These are phyloP conservation scores for Sylvicola fuscatus DNA, from an alignment of 2,888 invertebrate species.

Conservation along the genomic window DNA sequence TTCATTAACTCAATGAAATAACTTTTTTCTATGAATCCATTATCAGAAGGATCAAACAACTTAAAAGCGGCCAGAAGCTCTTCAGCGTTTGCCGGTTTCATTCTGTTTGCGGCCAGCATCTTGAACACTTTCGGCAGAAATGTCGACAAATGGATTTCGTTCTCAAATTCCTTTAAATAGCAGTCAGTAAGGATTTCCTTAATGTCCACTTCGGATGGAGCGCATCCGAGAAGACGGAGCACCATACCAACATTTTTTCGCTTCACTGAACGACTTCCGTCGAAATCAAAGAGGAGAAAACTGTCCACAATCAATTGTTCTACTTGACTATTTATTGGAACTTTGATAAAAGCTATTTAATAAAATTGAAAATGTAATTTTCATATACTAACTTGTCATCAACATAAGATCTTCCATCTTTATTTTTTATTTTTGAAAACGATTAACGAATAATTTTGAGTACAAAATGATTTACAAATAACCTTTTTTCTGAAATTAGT, in stretches of 20 bases:
- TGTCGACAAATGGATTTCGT: not conserved
- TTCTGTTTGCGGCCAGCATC: not conserved
- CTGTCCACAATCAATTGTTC: slow-evolving; percentile 1
- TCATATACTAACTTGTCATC: too few relatives aligned
- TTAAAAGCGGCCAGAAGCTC: slow-evolving; percentile 2
- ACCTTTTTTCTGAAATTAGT: too few relatives aligned
- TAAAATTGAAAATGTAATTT: too few relatives aligned
- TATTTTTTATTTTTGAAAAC: too few relatives aligned
- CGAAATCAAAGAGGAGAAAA: slow-evolving; percentile 1
- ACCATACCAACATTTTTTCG: slow-evolving; percentile 1
- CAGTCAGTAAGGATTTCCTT: not conserved
- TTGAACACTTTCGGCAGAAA: not conserved
- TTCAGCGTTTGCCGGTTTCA: slow-evolving; percentile 1
- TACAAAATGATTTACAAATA: too few relatives aligned
- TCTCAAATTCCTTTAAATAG: not conserved
- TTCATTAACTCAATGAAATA: slow-evolving; percentile 2
- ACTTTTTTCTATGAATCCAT: slow-evolving; percentile 1
- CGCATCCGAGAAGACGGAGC: slow-evolving; percentile 4
- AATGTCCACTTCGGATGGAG: slow-evolving; percentile 2
- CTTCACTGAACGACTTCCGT: not conserved
- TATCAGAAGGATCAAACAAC: slow-evolving; percentile 1
- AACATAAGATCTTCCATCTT: too few relatives aligned
- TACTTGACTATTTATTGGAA: not conserved
- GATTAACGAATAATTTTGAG: too few relatives aligned
- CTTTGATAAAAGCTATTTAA: too few relatives aligned